Evolutionary conservation across 2,797 vertebrate species (phyloP).

Genomic region (Miichthys miiuy): DNA sequence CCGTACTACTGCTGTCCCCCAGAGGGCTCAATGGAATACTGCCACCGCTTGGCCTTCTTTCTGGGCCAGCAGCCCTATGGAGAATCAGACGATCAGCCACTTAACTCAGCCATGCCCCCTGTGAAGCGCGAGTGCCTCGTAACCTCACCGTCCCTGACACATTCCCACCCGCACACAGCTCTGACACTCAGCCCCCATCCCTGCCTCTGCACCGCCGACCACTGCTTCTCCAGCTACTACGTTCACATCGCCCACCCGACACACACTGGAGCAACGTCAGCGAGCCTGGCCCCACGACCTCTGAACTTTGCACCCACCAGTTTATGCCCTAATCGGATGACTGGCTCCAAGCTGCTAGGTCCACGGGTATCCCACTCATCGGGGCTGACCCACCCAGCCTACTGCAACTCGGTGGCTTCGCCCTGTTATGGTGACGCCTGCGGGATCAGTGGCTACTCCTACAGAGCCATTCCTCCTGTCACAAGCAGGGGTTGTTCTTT

Average conservation of each 20-base stretch:
- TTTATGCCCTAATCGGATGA: constrained; percentile 82
- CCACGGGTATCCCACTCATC: constrained; percentile 83
- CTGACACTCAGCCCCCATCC: constrained; percentile 85
- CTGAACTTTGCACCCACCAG: constrained; percentile 83
- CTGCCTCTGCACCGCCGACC: constrained; percentile 84
- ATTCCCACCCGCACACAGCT: constrained; percentile 80
- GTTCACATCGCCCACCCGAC: constrained; percentile 86
- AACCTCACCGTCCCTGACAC: constrained; percentile 88
- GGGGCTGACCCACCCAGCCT: constrained; percentile 89
- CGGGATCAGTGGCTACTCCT: constrained; percentile 87
- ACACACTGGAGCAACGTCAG: constrained; percentile 79
- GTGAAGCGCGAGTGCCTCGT: constrained; percentile 93
- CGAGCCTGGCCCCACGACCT: constrained; percentile 83
- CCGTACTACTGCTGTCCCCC: constrained; percentile 87
- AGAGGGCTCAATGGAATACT: constrained; percentile 89
- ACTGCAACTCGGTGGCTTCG: constrained; percentile 88
- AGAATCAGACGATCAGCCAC: constrained; percentile 87
- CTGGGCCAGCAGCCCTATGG: constrained; percentile 91
- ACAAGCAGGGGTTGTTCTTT: constrained; percentile 87
- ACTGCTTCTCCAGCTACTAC: constrained; percentile 88
- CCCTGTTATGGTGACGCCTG: constrained; percentile 90
- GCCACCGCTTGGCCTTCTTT: constrained; percentile 93
- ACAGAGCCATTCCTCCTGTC: constrained; percentile 89
- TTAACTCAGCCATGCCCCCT: constrained; percentile 81
- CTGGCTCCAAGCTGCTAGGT: constrained; percentile 85